Conservation (phyloP, 2,797 vertebrate species). For the Pitangus sulphuratus region DNA sequence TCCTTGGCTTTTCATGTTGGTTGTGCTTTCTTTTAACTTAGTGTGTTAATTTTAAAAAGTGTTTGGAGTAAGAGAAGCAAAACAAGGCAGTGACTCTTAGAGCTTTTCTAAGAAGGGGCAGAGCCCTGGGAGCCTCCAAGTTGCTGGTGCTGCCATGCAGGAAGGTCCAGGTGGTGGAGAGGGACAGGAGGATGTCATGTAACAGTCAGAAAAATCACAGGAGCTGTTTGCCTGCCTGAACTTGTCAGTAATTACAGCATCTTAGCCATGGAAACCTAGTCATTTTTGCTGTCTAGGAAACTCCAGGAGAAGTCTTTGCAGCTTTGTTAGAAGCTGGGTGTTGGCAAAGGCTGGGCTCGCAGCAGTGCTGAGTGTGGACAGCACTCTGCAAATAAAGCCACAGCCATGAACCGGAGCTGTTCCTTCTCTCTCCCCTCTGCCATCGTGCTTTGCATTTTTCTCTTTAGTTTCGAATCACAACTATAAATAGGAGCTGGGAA, state of each 20-base stretch:
- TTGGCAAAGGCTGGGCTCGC: background rate
- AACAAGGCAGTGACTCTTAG: background rate
- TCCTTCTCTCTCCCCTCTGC: background rate
- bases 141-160: background rate
- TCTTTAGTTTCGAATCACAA: background rate
- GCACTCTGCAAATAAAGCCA: background rate
- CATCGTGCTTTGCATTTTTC: background rate
- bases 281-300: background rate
- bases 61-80: background rate
- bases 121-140: background rate
- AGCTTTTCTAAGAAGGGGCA: background rate
- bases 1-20: background rate
- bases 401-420: background rate
- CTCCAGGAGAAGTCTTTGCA: background rate
- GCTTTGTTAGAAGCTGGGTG: background rate
- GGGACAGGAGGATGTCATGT: background rate
- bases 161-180: background rate
- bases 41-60: background rate
- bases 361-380: background rate
- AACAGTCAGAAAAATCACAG: background rate
- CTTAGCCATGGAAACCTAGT: background rate
- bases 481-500: conserved; percentile 44
- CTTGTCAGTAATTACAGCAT: background rate
- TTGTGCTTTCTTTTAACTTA: background rate
- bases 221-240: background rate